Evolutionary conservation across 2,888 invertebrate genomes (phyloP).

Genomic region (Eretmocerus hayati): DNA sequence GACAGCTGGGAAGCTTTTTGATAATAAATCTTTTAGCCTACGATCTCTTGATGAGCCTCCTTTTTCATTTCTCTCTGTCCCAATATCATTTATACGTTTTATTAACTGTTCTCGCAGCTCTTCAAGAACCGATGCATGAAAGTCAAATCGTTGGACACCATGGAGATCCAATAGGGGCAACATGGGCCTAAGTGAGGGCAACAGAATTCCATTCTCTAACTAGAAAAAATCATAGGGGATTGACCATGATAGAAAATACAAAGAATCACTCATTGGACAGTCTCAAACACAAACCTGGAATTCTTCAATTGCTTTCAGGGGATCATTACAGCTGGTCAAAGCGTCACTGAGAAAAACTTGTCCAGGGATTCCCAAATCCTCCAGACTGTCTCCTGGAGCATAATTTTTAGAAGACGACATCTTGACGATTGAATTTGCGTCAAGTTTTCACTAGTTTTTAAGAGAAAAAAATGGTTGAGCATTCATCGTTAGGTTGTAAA

Average conservation of each 20-base stretch:
- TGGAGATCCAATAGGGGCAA: conserved; percentile 90
- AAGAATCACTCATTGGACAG: too few species aligned
- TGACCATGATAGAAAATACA: too few species aligned
- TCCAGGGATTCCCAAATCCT: conserved; percentile 81
- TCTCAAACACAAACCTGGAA: conserved; percentile 63
- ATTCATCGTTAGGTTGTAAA: too few species aligned
- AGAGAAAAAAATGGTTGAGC: too few species aligned
- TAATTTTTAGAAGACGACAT: conserved; percentile 38
- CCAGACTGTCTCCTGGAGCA: conserved; percentile 59
- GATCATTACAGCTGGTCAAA: conserved; percentile 91
- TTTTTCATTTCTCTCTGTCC: conserved; percentile 52
- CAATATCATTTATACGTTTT: conserved; percentile 74
- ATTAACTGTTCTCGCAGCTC: conserved; percentile 55
- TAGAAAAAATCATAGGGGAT: conserved; percentile 46
- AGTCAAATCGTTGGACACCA: conserved; percentile 85
- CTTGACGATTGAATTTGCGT: conserved; percentile 16
- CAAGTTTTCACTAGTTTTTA: too few species aligned
- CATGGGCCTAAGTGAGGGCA: conserved; percentile 91
- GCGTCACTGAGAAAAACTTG: conserved; percentile 81
- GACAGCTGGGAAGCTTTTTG: conserved; percentile 90
- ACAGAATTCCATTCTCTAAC: conserved; percentile 82
- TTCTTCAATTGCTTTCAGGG: conserved; percentile 95
- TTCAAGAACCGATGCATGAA: conserved; percentile 89
- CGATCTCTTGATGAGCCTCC: conserved; percentile 63
- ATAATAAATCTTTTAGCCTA: conserved; percentile 80